phyloP scores from a whole-genome alignment of 2,113 vertebrate genomes.

The Muscicapa adusta region DNA sequence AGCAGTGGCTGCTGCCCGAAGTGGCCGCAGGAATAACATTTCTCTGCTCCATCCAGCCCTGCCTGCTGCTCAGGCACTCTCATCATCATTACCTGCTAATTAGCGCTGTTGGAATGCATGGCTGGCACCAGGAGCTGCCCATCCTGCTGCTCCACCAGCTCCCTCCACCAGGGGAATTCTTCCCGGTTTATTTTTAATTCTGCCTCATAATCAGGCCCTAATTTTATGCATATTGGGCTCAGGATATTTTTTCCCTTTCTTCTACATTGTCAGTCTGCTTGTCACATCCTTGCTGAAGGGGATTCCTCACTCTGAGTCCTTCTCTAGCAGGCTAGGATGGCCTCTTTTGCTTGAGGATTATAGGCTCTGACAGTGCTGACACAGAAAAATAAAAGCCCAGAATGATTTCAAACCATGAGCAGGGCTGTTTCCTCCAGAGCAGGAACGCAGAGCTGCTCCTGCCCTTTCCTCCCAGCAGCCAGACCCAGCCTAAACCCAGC shows the following conservation, averaged over 20 bases:
- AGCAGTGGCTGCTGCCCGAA: background rate
- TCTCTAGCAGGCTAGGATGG: constrained; percentile 26
- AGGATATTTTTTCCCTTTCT: background rate
- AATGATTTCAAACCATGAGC: constrained; percentile 40
- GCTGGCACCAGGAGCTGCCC: background rate
- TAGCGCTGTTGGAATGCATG: background rate
- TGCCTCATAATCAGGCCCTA: constrained; percentile 7
- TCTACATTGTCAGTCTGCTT: constrained; percentile 38
- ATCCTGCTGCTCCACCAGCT: background rate
- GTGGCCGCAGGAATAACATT: background rate
- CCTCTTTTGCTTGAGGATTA: constrained; percentile 61
- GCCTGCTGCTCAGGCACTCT: background rate
- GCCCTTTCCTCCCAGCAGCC: background rate
- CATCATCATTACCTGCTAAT: background rate
- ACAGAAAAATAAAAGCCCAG: constrained; percentile 56
- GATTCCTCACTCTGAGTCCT: constrained; percentile 48
- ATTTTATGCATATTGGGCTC: background rate
- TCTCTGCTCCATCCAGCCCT: background rate
- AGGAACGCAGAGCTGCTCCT: background rate
- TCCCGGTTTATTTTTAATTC: background rate
- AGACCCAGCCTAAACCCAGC: background rate
- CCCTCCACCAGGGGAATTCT: background rate
- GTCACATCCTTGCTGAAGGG: constrained; percentile 63
- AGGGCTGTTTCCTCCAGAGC: background rate
- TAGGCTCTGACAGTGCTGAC: constrained; percentile 61